Conservation (phyloP, 2,797 vertebrate species). For the Sparidentex hasta region DNA sequence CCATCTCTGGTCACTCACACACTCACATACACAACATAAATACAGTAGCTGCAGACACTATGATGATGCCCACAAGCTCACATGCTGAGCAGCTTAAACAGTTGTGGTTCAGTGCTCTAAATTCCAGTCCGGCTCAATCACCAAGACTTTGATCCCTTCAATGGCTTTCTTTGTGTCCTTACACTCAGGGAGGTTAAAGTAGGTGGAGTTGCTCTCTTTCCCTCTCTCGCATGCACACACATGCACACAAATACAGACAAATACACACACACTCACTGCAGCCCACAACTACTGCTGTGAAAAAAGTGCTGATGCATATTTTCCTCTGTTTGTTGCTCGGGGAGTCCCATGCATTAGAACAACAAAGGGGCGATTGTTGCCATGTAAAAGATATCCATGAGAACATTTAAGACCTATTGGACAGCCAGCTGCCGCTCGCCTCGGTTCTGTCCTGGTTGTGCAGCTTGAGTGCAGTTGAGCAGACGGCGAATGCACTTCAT, state of each 20-base stretch:
- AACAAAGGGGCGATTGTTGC: slow-evolving; percentile 76
- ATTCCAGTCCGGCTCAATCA: slow-evolving; percentile 75
- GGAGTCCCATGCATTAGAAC: slow-evolving; percentile 48
- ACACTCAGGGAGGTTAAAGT: slow-evolving; percentile 61
- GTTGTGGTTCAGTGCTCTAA: slow-evolving; percentile 66
- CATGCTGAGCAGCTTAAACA: slow-evolving; percentile 61
- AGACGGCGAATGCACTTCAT: slow-evolving; percentile 50
- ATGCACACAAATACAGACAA: slow-evolving; percentile 12
- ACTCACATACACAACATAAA: slow-evolving; percentile 19
- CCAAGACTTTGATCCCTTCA: slow-evolving; percentile 73
- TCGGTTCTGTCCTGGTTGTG: slow-evolving; percentile 12
- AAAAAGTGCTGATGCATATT: slow-evolving; percentile 68
- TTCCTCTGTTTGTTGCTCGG: slow-evolving; percentile 66
- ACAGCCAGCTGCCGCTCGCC: slow-evolving; percentile 62
- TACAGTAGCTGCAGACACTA: slow-evolving; percentile 27
- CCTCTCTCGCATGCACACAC: neutral
- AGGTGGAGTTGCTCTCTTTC: slow-evolving; percentile 44
- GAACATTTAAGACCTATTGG: slow-evolving; percentile 57
- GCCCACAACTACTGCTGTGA: slow-evolving; percentile 33
- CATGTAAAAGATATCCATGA: slow-evolving; percentile 80
- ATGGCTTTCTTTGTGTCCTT: slow-evolving; percentile 78
- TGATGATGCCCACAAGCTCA: slow-evolving; percentile 37
- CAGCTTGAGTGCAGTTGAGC: slow-evolving; percentile 23
- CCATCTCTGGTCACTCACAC: slow-evolving; percentile 7
- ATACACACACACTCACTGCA: slow-evolving; percentile 21